Base-by-base conservation (phyloP, 1,140 invertebrate species). In the Antheraea mylitta region DNA sequence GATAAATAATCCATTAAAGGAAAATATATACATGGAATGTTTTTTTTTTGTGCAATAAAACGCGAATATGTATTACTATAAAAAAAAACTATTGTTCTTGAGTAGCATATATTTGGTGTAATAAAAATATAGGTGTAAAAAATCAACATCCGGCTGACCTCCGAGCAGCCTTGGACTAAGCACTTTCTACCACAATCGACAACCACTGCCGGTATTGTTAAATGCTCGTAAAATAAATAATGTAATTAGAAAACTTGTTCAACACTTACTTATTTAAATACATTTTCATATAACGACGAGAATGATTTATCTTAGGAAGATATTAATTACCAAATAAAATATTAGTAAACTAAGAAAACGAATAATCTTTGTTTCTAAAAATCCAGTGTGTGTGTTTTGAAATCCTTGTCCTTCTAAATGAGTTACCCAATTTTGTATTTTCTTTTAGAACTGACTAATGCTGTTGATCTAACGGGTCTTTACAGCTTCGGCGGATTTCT, bases 141-240 rank as follows among this genome's bases (percentile, higher is more conserved):
- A 30, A 58, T 53, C 58, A 48, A 67, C 65, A 73, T 82, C 82
- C 80, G 82, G 81, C 73, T 81, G 85, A 80, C 82, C 82, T 85
- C 80, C 78, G 76, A 9, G 18, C 73, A 74, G 75, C 81, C 85
- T 84, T 83, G 79, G 65, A 69, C 67, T 61, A 22, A 61, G 69
- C 73, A 86, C 85, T 86, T 86, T 86, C 85, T 84, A 86, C 79
- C 61, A 36, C 61, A 37, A 11, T 37, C 61, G 61, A 37, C 61
- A 63, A 63, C 19, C 7, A 63, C 61, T 63, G 61, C 61, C 61
- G 61, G 61, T 18, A 63, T 63, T 63, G 61, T 63, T 63, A 36
- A 13, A 11, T 22, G 59, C 18, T 61, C 59, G 30, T 36, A 37
- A 63, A 63, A 63, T 37, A 53, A 4, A 53, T 53, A 37, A 37